Percentiles rank a stretch among this genome's conserved stretches.
These are phyloP conservation scores for Morpho achilles DNA, from an alignment of 2,888 invertebrate species.

Conservation along the genomic window DNA sequence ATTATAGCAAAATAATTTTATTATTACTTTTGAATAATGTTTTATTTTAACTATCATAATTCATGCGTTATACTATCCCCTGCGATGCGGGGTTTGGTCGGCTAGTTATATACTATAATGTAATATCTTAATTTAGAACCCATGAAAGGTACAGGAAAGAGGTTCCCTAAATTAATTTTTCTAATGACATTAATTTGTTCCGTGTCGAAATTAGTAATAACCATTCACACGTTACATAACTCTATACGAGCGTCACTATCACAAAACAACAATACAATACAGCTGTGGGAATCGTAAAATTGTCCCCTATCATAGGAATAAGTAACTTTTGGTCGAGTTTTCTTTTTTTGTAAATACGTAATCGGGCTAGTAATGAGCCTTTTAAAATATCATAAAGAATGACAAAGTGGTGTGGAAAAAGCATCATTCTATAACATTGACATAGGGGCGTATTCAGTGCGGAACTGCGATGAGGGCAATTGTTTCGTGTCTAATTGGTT, in stretches of 20 bases:
- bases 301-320: slow-evolving; percentile 68
- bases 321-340: slow-evolving; percentile 44
- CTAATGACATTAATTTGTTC: slow-evolving; percentile 52
- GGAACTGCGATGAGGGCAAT: slow-evolving; percentile 65
- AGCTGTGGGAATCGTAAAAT: slow-evolving; percentile 60
- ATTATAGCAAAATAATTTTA: too few species aligned
- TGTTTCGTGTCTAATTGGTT: slow-evolving; percentile 75
- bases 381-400: slow-evolving; percentile 73
- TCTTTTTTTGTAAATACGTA: slow-evolving; percentile 54
- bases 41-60: too few species aligned
- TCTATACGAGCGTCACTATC: slow-evolving; percentile 56
- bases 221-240: slow-evolving; percentile 54
- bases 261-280: slow-evolving; percentile 62
- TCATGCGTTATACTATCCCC: too few species aligned
- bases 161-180: slow-evolving; percentile 29
- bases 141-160: too few species aligned
- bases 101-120: too few species aligned
- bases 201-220: slow-evolving; percentile 44
- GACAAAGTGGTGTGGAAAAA: slow-evolving; percentile 67
- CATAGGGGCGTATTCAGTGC: slow-evolving; percentile 76
- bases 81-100: too few species aligned
- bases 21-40: too few species aligned
- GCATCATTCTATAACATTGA: slow-evolving; percentile 46
- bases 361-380: slow-evolving; percentile 62
- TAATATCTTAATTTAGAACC: too few species aligned